These are phyloP conservation scores for Drosophila koepferae DNA, from an alignment of 2,888 invertebrate species.

Conservation along the genomic window DNA sequence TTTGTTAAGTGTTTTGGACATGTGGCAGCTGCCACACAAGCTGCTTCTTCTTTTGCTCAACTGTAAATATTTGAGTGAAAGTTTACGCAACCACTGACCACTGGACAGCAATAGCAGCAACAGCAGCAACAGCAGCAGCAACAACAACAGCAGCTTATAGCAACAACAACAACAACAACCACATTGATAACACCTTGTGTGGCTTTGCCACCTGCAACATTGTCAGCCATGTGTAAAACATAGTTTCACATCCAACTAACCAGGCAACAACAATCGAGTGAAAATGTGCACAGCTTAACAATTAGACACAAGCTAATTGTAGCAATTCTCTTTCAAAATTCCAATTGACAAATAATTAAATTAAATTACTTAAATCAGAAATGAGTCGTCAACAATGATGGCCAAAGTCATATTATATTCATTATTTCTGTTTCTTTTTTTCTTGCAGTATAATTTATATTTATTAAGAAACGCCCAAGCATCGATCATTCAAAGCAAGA, in stretches of 20 bases:
- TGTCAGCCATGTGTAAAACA: conserved; percentile 37
- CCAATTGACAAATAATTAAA: conserved; percentile 25
- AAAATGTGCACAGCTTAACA: conserved; percentile 54
- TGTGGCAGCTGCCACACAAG: conserved; percentile 36
- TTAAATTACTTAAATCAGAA: conserved; percentile 9
- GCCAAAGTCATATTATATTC: not conserved
- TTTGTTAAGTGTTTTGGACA: conserved; percentile 53
- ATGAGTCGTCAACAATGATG: not conserved
- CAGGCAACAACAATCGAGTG: conserved; percentile 37
- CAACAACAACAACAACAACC: conserved; percentile 24
- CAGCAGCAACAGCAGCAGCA: conserved; percentile 16
- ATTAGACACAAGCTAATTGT: conserved; percentile 32
- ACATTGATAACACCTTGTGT: conserved; percentile 54
- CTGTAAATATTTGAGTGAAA: conserved; percentile 76
- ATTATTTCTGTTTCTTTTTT: not conserved
- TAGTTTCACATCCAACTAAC: conserved; percentile 6
- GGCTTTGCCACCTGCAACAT: conserved; percentile 48
- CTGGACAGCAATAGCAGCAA: conserved; percentile 24
- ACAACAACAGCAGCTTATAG: conserved; percentile 22
- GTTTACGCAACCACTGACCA: conserved; percentile 43
- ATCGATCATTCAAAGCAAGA: no score
- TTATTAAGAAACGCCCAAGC: no score
- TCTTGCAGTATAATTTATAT: no score
- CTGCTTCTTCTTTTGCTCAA: conserved; percentile 40
- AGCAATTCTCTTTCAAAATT: conserved; percentile 19